Base-by-base conservation (phyloP, 1,140 invertebrate species). In the Temnothorax nylanderi region DNA sequence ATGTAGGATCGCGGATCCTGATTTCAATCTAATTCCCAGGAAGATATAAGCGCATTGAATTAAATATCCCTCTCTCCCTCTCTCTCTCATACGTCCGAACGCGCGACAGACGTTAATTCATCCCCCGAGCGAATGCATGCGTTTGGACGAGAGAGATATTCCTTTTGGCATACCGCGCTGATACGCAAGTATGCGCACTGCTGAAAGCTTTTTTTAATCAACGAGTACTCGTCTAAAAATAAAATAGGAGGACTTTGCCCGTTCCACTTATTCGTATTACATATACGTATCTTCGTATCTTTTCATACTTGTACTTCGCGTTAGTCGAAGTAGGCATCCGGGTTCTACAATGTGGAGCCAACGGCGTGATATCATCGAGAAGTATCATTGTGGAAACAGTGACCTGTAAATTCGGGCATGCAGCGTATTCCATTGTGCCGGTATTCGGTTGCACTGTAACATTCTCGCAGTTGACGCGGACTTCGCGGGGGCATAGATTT, bases 11-110 rank as follows among this genome's bases (percentile, higher is more conserved):
- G 18, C 41, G 47, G n/a, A 54, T 74, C 21, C 67, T 8, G 69
- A 84, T 84, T 84, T 49, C 21, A 74, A 75, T 60, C 41, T 37
- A 69, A 75, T 75, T 47, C 26, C 80, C 80, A 13, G 54, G 37
- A 34, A 75, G 44, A 75, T 74, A 60, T 62, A 32, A 5, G 21
- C 37, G 37, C 34, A 5, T 44, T 82, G 54, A 84, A 82, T 82
- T 60, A 75, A 84, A 84, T 49, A 74, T 58, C 21, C 21, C n/a
- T 0, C n/a, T 6, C 2, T 34, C 11, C 21, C n/a, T 0, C n/a
- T 6, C 0, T 34, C 11, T 62, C 11, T 34, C 32, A 4, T 4
- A 1, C 44, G 16, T 58, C 5, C 1, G n/a, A 51, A 58, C 5
- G 21, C 10, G 41, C 21, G 26, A 75, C 16, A n/a, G 80, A 84